Conservation (phyloP, 2,888 invertebrate species). For the Xylota sylvarum region DNA sequence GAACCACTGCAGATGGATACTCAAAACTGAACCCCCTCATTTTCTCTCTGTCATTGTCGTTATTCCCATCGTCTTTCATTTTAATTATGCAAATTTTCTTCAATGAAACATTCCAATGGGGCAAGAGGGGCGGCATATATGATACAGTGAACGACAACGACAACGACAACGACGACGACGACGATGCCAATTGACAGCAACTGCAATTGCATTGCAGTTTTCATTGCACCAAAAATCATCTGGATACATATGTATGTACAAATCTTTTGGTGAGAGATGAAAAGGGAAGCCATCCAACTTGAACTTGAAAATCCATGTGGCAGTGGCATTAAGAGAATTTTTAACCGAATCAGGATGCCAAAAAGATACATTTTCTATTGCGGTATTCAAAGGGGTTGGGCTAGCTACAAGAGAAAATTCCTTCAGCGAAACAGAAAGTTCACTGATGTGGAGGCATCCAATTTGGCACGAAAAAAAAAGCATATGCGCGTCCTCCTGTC, state of each 20-base stretch:
- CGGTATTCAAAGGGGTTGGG: slow-evolving; percentile 30
- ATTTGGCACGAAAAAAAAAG: slow-evolving; percentile 50
- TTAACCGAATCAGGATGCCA: slow-evolving; percentile 42
- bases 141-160: slow-evolving; percentile 7
- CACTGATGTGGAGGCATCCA: slow-evolving; percentile 14
- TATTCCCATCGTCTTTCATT: slow-evolving; percentile 33
- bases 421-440: slow-evolving; percentile 39
- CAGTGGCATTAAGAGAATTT: slow-evolving; percentile 26
- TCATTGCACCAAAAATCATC: slow-evolving; percentile 64
- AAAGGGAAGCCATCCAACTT: slow-evolving; percentile 38
- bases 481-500: background rate
- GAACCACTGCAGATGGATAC: slow-evolving; percentile 61
- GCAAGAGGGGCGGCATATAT: slow-evolving; percentile 6
- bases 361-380: slow-evolving; percentile 5
- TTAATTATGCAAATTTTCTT: slow-evolving; percentile 71
- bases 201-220: slow-evolving; percentile 70
- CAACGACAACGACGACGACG: too few relatives aligned
- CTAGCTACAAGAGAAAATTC: slow-evolving; percentile 3
- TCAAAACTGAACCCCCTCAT: slow-evolving; percentile 28
- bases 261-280: background rate
- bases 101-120: slow-evolving; percentile 51
- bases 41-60: background rate
- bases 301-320: slow-evolving; percentile 64
- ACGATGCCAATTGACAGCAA: slow-evolving; percentile 60
- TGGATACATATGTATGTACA: background rate